These are phyloP conservation scores for Frankliniella fusca DNA, from an alignment of 2,888 invertebrate genomes.

Conservation along the genomic window DNA sequence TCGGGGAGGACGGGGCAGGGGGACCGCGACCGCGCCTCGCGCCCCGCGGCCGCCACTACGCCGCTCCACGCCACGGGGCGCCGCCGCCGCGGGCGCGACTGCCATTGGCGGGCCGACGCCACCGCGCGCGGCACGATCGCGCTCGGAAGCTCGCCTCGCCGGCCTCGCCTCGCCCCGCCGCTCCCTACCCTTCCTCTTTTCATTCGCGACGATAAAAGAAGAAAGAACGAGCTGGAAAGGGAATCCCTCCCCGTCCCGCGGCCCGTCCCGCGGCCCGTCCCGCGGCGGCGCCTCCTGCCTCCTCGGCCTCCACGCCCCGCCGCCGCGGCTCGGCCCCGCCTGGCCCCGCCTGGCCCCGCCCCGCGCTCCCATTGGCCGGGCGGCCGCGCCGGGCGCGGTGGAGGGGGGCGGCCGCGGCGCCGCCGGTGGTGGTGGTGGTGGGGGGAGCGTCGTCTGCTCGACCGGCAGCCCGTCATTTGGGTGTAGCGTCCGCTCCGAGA, in stretches of 20 bases:
- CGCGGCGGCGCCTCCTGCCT: not conserved
- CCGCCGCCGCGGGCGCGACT: no score
- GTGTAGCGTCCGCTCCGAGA: not conserved
- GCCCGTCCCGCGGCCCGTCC: not conserved
- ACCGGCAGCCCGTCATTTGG: not conserved
- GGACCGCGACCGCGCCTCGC: not conserved
- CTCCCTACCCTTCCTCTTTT: not conserved
- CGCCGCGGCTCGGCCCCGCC: not conserved
- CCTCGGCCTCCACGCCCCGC: not conserved
- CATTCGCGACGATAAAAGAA: conserved; percentile 10
- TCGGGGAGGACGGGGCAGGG: not conserved
- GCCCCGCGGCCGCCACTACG: not conserved
- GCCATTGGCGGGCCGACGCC: not conserved
- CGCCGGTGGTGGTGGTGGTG: not conserved
- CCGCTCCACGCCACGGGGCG: no score
- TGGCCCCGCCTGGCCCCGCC: not conserved
- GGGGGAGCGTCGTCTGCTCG: not conserved
- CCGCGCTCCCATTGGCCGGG: conserved; percentile 1
- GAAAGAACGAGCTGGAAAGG: not conserved
- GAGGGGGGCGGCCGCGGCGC: not conserved
- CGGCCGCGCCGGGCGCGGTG: not conserved
- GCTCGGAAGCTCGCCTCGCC: not conserved
- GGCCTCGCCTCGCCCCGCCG: no score
- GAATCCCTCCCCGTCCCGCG: conserved; percentile 10
- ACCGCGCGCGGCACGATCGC: not conserved